Evolutionary conservation across 2,888 invertebrate genomes (phyloP).

Genomic region (Drosophila quinaria): DNA sequence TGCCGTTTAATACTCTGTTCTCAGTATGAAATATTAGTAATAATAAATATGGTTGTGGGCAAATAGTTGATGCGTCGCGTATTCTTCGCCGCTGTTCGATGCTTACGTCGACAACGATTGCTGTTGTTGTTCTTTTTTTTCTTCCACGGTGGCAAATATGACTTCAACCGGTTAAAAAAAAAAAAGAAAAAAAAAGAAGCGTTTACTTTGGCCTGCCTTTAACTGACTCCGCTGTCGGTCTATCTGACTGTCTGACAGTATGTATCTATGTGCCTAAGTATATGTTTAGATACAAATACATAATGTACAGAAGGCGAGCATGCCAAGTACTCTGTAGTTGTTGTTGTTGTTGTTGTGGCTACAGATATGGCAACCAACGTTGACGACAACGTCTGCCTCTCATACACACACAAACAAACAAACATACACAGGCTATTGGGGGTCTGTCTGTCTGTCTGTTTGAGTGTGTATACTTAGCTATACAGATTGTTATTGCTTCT

Average conservation of each 20-base stretch:
- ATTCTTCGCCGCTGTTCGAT: conserved; percentile 41
- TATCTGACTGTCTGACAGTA: conserved; percentile 10
- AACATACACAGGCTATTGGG: conserved; percentile 26
- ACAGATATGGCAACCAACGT: conserved; percentile 40
- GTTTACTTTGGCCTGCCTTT: conserved; percentile 49
- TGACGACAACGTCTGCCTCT: conserved; percentile 36
- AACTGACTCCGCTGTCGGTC: conserved; percentile 7
- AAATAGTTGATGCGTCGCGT: conserved; percentile 28
- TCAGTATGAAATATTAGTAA: neutral
- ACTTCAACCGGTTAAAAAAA: conserved; percentile 71
- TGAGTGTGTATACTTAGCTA: conserved; percentile 30
- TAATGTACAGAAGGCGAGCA: conserved; percentile 64
- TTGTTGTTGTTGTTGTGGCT: conserved; percentile 48
- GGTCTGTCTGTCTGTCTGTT: conserved; percentile 23
- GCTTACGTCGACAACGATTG: conserved; percentile 46
- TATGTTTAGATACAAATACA: conserved; percentile 69
- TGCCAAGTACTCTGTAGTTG: conserved; percentile 43
- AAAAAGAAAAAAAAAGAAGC: conserved; percentile 58
- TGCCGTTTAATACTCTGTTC: neutral
- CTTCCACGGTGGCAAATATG: conserved; percentile 70
- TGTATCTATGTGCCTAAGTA: conserved; percentile 23
- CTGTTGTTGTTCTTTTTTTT: conserved; percentile 17
- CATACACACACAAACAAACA: conserved; percentile 9
- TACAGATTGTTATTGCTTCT: conserved; percentile 46
- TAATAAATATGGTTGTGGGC: conserved; percentile 5